Evolutionary conservation across 2,797 vertebrate species (phyloP).

Genomic region (Enteromius trimaculatus): DNA sequence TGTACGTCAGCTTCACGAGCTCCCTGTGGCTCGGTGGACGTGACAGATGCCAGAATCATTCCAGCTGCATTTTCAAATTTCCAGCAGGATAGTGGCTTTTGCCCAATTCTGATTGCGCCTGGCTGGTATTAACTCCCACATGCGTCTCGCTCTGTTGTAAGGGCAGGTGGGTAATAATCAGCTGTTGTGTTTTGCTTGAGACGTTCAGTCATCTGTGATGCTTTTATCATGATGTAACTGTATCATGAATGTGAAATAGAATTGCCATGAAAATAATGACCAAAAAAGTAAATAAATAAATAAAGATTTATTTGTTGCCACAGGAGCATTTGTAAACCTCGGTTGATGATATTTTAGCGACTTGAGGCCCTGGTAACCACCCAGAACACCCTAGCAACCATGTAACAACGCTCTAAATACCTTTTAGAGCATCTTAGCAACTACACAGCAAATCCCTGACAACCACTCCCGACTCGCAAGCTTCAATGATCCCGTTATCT

Average conservation of each 20-base stretch:
- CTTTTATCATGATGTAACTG: neutral
- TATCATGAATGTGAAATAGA: neutral
- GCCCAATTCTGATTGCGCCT: slow-evolving; percentile 8
- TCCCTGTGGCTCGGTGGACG: neutral
- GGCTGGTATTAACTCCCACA: slow-evolving; percentile 1
- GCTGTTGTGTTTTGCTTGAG: neutral
- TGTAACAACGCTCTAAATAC: neutral
- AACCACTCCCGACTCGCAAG: neutral
- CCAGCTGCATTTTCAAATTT: slow-evolving; percentile 29
- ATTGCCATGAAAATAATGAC: neutral
- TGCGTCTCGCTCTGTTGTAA: neutral
- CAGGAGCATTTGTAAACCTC: neutral
- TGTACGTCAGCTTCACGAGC: slow-evolving; percentile 1
- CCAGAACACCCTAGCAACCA: neutral
- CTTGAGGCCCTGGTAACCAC: neutral
- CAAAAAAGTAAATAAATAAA: too few species aligned
- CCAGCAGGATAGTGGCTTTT: slow-evolving; percentile 33
- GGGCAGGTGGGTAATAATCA: slow-evolving; percentile 20
- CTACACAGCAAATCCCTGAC: slow-evolving; percentile 15
- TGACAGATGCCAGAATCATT: slow-evolving; percentile 29
- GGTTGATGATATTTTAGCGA: too few species aligned
- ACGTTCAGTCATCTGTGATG: slow-evolving; percentile 8
- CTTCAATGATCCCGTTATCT: slow-evolving; percentile 27
- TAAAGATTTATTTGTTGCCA: too few species aligned
- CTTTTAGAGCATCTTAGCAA: neutral